A percentile compares a stretch with the other conserved stretches of the same genome.
Evolutionary conservation across 2,888 invertebrate species (phyloP).

Genomic region (Chironomus tentans): DNA sequence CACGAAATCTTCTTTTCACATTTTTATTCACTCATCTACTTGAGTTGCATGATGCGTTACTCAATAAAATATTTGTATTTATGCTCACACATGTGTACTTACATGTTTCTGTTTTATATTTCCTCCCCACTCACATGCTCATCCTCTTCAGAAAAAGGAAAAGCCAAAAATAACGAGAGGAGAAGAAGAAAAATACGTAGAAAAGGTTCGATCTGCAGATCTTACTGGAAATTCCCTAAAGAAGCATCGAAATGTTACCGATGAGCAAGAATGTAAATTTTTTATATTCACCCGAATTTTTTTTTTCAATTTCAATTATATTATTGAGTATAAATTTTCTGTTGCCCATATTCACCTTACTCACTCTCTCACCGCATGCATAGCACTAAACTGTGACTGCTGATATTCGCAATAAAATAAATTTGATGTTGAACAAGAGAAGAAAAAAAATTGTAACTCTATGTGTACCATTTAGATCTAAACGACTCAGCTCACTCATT

Average conservation of each 20-base stretch:
- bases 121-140: background rate
- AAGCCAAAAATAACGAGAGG: background rate
- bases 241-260: conserved; percentile 8
- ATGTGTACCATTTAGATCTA: background rate
- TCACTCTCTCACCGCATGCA: background rate
- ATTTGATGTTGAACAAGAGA: conserved; percentile 4
- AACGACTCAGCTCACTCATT: background rate
- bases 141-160: background rate
- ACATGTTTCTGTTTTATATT: background rate
- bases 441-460: background rate
- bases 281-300: conserved; percentile 14
- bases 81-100: conserved; percentile 1
- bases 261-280: conserved; percentile 24
- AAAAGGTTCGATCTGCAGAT: conserved; percentile 21
- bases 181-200: background rate
- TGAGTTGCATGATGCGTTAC: conserved; percentile 22
- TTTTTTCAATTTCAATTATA: conserved; percentile 26
- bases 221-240: conserved; percentile 8
- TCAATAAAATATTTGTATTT: conserved; percentile 24
- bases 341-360: background rate
- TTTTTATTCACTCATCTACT: conserved; percentile 5
- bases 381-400: background rate
- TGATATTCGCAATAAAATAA: conserved; percentile 20
- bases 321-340: conserved; percentile 25
- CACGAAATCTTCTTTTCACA: background rate